Conservation (phyloP, 2,113 vertebrate genomes). For the Gracilinanus agilis region DNA sequence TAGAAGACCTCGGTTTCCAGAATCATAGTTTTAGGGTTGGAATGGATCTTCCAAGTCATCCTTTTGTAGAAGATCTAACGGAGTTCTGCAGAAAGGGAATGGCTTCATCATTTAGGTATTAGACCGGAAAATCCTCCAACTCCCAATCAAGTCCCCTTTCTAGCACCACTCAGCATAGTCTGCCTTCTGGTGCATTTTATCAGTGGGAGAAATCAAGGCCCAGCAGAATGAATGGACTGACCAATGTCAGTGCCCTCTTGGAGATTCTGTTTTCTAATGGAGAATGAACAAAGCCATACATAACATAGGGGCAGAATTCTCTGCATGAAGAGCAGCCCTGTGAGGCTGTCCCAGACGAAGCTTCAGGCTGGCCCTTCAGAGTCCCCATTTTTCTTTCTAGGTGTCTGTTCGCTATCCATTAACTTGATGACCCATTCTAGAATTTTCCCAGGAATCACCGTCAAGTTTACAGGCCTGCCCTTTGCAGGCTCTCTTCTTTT, state of each 20-base stretch:
- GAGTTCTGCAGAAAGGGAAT: neutral
- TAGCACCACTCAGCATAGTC: neutral
- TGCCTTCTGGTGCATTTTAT: neutral
- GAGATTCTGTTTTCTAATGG: neutral
- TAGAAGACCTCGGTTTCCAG: neutral
- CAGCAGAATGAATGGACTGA: neutral
- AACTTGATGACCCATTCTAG: neutral
- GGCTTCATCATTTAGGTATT: neutral
- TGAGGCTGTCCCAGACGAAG: neutral
- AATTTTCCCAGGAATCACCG: neutral
- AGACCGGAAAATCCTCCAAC: neutral
- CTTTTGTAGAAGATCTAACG: neutral
- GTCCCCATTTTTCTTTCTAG: neutral
- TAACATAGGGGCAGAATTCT: neutral
- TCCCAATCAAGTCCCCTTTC: neutral
- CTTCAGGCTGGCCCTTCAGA: neutral
- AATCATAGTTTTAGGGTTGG: neutral
- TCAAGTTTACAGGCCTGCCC: neutral
- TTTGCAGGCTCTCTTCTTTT: neutral
- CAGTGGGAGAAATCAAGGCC: too few relatives aligned
- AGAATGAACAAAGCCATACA: neutral
- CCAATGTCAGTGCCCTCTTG: neutral
- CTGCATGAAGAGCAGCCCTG: neutral
- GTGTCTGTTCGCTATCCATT: neutral
- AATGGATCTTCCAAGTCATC: neutral